Evolutionary conservation across 2,888 invertebrate genomes (phyloP), one percentile per base, ranked within the genome.

Genomic region (Drosophila paracracens): DNA sequence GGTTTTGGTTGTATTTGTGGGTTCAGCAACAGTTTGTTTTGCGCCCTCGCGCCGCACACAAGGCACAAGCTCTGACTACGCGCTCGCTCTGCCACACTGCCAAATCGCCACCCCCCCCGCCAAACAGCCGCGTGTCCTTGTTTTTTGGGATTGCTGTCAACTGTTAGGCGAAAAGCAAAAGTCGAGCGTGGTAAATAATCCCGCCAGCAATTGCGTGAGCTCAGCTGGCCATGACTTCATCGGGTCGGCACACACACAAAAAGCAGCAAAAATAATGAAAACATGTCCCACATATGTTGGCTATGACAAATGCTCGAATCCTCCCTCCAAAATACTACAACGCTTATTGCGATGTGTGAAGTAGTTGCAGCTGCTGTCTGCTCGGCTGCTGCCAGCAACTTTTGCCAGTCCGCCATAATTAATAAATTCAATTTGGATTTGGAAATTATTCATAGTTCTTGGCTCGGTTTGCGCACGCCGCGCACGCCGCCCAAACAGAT

Each of bases 11-110:
- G 69, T 50, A 59, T 40, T 48, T 68, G 51, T 31, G 51, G 21
- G 35, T 36, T n/a, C 72, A 90, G 91, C 91, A 91, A 91, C 91
- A 91, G 91, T 90, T 90, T 91, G 90, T 86, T 90, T 76, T 73
- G 78, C 61, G 79, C 71, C 59, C 84, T 91, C 80, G 84, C 81
- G 63, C 62, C 53, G 25, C 68, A 67, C 79, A 82, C 76, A 79
- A 81, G 90, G 81, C 16, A 82, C 71, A 77, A 70, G 74, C 43
- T 53, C 51, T 8, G 46, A 35, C 36, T 33, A 21, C 48, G 56
- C 58, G 35, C 31, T 58, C 31, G 59, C 40, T 61, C 7, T 63
- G 35, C 57, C 62, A 18, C 59, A 27, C 58, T 38, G 27, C 29
- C 33, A 27, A 5, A 29, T 50, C 50, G 31, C 36, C 50, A 66